A percentile compares a stretch with the other conserved stretches of the same genome.
Conservation (phyloP, 2,797 vertebrate species). For the Tapirus indicus region DNA sequence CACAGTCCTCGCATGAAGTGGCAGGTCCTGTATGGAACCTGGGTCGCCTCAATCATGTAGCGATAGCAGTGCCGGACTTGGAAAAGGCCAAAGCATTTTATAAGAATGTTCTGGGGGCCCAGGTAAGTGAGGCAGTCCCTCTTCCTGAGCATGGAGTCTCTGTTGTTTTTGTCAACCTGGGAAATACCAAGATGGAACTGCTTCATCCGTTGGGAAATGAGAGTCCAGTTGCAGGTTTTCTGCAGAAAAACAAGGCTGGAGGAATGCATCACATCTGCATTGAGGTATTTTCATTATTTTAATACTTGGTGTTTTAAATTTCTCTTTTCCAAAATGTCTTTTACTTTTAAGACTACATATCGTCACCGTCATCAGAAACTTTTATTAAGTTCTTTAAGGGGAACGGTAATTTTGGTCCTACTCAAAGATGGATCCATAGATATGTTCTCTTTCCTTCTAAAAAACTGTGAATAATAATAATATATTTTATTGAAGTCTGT, state of each 20-base stretch:
- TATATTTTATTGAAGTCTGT: not conserved
- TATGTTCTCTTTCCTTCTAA: slow-evolving; percentile 1
- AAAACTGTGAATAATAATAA: slow-evolving; percentile 4
- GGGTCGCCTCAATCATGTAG: slow-evolving; percentile 96
- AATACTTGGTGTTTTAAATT: not conserved
- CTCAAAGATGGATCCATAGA: not conserved
- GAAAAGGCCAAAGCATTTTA: slow-evolving; percentile 94
- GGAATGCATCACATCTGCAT: slow-evolving; percentile 99
- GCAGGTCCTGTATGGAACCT: slow-evolving; percentile 92
- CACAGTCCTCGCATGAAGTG: slow-evolving; percentile 78
- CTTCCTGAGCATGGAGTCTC: slow-evolving; percentile 96
- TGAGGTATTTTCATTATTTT: slow-evolving; percentile 90
- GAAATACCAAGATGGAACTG: slow-evolving; percentile 97
- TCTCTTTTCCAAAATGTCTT: not conserved
- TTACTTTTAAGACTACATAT: not conserved
- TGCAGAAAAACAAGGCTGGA: slow-evolving; percentile 96
- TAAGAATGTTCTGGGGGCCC: slow-evolving; percentile 94
- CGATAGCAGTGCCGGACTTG: slow-evolving; percentile 96
- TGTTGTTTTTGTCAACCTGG: slow-evolving; percentile 97
- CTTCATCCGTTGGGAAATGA: slow-evolving; percentile 95
- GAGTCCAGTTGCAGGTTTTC: slow-evolving; percentile 95
- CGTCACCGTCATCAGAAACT: not conserved
- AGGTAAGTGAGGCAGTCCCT: slow-evolving; percentile 92
- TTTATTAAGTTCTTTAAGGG: not conserved
- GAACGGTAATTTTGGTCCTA: not conserved